Evolutionary conservation across 1,140 invertebrate genomes (phyloP).

Genomic region (Pemphigus obesinymphae): DNA sequence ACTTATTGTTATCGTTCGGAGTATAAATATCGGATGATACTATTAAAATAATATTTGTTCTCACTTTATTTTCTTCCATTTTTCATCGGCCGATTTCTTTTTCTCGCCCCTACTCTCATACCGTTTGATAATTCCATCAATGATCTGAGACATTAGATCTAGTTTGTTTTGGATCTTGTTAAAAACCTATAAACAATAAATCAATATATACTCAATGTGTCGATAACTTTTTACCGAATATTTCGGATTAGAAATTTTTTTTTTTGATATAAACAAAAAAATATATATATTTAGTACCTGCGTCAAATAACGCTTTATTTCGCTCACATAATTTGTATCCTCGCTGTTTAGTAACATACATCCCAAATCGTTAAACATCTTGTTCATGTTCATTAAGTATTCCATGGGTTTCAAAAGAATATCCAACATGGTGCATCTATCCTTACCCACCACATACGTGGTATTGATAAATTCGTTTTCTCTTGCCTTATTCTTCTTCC

Average conservation of each 20-base stretch:
- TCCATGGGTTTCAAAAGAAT: not conserved
- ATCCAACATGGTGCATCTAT: constrained; percentile 2
- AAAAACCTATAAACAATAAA: not conserved
- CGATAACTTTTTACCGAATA: not conserved
- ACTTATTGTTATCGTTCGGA: not conserved
- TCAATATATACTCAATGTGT: not conserved
- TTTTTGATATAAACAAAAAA: too few relatives aligned
- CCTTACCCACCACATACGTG: not conserved
- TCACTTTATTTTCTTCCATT: constrained; percentile 14
- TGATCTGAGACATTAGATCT: not conserved
- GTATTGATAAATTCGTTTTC: not conserved
- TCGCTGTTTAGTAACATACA: not conserved
- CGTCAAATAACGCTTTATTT: constrained; percentile 9
- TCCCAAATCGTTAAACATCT: constrained; percentile 1
- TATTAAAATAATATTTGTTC: too few relatives aligned
- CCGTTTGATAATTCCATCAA: not conserved
- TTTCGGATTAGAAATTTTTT: not conserved
- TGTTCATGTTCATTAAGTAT: constrained; percentile 8
- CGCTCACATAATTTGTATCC: not conserved
- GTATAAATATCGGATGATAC: not conserved
- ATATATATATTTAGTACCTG: too few relatives aligned
- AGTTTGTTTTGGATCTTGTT: constrained; percentile 18
- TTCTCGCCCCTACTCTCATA: not conserved
- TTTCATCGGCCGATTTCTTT: not conserved
- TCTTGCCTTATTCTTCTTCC: not conserved